Evolutionary conservation across 2,113 vertebrate genomes (phyloP).

Genomic region (Calypte anna): DNA sequence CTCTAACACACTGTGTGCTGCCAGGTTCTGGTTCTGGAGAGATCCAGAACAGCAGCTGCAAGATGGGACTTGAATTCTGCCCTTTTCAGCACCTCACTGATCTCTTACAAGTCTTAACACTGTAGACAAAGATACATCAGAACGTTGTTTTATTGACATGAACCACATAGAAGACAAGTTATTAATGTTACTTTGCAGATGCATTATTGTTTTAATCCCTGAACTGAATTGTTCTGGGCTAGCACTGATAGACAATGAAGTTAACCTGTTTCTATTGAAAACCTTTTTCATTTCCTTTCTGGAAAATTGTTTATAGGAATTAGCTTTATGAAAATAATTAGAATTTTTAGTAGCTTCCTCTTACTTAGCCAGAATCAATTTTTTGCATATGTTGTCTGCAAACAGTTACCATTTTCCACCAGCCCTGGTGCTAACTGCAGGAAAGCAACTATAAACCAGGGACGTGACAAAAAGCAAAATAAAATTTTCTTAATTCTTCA

Average conservation of each 20-base stretch:
- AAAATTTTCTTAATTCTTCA: neutral
- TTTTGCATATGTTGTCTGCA: neutral
- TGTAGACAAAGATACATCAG: neutral
- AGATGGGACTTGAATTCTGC: neutral
- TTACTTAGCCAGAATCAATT: neutral
- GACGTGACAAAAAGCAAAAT: neutral
- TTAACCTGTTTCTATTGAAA: neutral
- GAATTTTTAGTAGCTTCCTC: neutral
- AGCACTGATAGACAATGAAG: neutral
- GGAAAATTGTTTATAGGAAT: neutral
- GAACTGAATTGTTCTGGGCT: neutral
- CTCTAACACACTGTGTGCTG: neutral
- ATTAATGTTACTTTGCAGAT: neutral
- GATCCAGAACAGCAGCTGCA: neutral
- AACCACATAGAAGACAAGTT: neutral
- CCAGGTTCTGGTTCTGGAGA: fast-evolving
- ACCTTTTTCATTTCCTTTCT: neutral
- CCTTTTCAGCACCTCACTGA: neutral
- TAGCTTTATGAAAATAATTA: neutral
- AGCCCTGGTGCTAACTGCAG: neutral
- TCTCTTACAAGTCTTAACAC: neutral
- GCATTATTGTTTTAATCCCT: neutral
- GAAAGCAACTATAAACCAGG: neutral
- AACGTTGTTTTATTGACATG: neutral
- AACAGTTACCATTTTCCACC: neutral